Evolutionary conservation across 2,113 vertebrate species (phyloP), one percentile per base, ranked within the genome.

Genomic region (Gambusia holbrooki): DNA sequence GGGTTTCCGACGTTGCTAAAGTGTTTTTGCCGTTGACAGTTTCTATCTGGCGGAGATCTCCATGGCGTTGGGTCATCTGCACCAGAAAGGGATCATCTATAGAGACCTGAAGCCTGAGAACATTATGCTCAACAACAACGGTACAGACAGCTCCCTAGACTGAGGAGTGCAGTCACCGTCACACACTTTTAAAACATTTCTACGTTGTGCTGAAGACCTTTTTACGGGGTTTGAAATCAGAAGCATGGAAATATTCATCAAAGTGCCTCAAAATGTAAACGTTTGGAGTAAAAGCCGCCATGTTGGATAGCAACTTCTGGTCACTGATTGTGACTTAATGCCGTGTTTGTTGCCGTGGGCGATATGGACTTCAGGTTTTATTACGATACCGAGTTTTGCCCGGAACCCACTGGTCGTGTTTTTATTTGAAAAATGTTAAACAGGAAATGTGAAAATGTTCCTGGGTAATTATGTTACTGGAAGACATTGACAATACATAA

Each of bases 41-140:
- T 99, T 99, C 95, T 99, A 99, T 93, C 95, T 99, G 94, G 97
- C 97, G 88, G 97, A 99, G 95, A 99, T 99, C 89, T 98, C 97
- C 22, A 99, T 99, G 97, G 97, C 97, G 66, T 93, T 99, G 91
- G 97, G 97, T 85, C 97, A 99, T 92, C 92, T 99, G 89, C 97
- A 99, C 95, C 97, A 99, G 90, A 99, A 99, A 93, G 97, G 97
- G 90, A 99, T 99, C 88, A 99, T 99, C 94, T 99, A 99, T 83
- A 95, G 97, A 91, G 97, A 99, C 90, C 93, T 99, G 92, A 99
- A 99, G 93, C 97, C 97, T 74, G 97, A 99, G 92, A 99, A 99
- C 93, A 99, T 99, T 93, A 99, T 99, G 97, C 97, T 99, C 78
- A 99, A 97, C 92, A 96, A 96, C 90, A 96, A 97, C 91, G 97